Conservation (phyloP, 37 sponge, comb jelly and placozoan species). For the Lycopodina hypogea region DNA sequence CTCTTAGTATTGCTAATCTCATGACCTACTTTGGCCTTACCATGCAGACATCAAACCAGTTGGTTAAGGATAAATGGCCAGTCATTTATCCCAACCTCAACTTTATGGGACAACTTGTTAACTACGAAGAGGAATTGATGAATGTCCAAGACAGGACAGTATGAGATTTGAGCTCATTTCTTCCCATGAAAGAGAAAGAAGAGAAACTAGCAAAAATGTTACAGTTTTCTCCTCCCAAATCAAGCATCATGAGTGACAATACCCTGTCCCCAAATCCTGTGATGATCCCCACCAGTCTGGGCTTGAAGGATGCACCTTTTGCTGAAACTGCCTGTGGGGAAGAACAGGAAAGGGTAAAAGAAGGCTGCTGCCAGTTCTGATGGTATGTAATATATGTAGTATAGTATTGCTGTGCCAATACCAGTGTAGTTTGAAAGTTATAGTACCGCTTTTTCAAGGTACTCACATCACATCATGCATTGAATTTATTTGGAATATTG, state of each 20-base stretch:
- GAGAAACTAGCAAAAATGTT: constrained; percentile 12
- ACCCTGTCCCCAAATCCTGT: neutral
- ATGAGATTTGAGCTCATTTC: neutral
- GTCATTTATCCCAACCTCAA: constrained; percentile 92
- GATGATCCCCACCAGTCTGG: neutral
- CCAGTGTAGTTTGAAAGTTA: no score
- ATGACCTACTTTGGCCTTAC: constrained; percentile 76
- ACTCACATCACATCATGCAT: no score
- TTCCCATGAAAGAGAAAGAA: constrained; percentile 19
- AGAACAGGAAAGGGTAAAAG: constrained; percentile 2
- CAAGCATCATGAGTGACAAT: neutral
- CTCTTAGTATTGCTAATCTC: constrained; percentile 89
- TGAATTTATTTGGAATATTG: no score
- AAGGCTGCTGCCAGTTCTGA: neutral
- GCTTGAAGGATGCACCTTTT: neutral
- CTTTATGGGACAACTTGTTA: constrained; percentile 98
- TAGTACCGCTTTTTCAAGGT: no score
- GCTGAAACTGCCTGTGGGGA: neutral
- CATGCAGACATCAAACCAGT: constrained; percentile 86
- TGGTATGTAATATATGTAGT: no score
- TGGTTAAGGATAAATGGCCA: constrained; percentile 78
- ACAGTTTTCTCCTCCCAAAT: neutral
- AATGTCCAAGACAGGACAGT: neutral
- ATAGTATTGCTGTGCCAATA: no score
- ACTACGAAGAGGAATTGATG: constrained; percentile 67